Conservation (phyloP, 2,888 invertebrate species). For the Hirtodrosophila alboralis region DNA sequence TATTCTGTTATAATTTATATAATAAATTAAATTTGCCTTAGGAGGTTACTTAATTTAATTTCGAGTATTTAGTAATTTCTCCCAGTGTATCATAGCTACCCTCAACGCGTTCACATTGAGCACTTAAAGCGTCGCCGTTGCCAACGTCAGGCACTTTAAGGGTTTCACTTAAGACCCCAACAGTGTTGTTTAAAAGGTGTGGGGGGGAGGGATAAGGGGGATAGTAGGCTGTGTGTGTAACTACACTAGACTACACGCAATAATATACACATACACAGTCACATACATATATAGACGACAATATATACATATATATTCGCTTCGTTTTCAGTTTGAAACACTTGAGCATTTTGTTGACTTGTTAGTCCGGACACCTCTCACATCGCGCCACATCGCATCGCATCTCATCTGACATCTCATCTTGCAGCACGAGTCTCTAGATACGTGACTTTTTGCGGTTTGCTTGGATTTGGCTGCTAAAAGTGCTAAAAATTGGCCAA, state of each 20-base stretch:
- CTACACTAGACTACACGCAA: constrained; percentile 22
- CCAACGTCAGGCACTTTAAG: constrained; percentile 63
- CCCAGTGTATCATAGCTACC: constrained; percentile 29
- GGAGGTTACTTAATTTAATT: background rate
- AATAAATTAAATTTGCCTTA: no score
- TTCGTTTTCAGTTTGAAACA: constrained; percentile 42
- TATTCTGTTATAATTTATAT: no score
- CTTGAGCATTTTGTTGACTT: constrained; percentile 72
- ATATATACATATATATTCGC: constrained; percentile 13
- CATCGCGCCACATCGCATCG: constrained; percentile 11
- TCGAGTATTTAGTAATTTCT: constrained; percentile 13
- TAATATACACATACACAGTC: no score
- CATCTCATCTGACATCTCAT: constrained; percentile 32
- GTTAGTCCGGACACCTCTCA: constrained; percentile 41
- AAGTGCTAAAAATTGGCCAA: constrained; percentile 70
- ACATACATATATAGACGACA: no score
- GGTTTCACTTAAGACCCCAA: constrained; percentile 71
- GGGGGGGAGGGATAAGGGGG: background rate
- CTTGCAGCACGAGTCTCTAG: constrained; percentile 38
- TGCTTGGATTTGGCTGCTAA: constrained; percentile 76
- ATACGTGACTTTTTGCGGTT: constrained; percentile 83
- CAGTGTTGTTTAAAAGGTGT: background rate
- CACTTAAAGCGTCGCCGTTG: constrained; percentile 67
- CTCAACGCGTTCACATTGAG: constrained; percentile 36
- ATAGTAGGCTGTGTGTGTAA: constrained; percentile 8